phyloP scores from a whole-genome alignment of 2,113 vertebrate species.

The Sturnira hondurensis region DNA sequence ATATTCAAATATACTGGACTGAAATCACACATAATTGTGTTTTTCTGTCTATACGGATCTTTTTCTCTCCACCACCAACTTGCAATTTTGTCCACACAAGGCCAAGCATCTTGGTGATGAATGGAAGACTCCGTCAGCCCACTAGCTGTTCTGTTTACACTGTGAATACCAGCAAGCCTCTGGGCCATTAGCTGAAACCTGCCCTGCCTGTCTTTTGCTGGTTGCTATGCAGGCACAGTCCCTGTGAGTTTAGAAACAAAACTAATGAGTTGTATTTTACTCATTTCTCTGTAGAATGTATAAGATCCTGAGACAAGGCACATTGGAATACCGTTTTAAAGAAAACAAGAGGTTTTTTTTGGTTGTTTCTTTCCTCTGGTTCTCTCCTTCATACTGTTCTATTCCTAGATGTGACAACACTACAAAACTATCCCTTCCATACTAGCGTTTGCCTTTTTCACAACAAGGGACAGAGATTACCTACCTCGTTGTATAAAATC shows the following conservation, averaged over 20 bases:
- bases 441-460: neutral
- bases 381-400: neutral
- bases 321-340: neutral
- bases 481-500: neutral
- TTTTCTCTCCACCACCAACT: neutral
- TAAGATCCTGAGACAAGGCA: neutral
- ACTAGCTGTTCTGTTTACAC: neutral
- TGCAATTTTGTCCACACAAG: neutral
- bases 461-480: neutral
- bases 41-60: neutral
- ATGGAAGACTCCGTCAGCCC: neutral
- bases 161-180: neutral
- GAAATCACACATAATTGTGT: neutral
- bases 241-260: conserved; percentile 30
- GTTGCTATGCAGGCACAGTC: neutral
- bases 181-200: neutral
- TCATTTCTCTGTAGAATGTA: conserved; percentile 34
- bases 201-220: neutral
- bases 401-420: neutral
- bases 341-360: neutral
- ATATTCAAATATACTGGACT: neutral
- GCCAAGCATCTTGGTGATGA: neutral
- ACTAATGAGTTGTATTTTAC: neutral
- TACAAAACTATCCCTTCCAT: neutral
- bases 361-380: neutral